Base-by-base conservation (phyloP, 1,140 invertebrate genomes). In the Nebria ingens region DNA sequence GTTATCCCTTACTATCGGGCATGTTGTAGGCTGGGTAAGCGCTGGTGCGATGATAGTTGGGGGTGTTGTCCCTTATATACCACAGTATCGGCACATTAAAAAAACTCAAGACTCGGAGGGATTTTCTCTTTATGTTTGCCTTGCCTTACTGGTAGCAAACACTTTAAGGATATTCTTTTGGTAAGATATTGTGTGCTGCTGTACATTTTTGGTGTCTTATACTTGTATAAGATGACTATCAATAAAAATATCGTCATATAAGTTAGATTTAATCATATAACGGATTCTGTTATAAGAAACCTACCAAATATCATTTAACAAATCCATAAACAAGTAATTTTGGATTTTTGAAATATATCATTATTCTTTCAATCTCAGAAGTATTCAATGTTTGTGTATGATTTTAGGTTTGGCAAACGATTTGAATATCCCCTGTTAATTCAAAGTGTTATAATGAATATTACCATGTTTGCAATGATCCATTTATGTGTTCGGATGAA, bases 401-500 rank as follows among this genome's bases (percentile, higher is more conserved):
- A 66, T 79, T 79, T 53, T 72, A 98, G 95, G 95, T 98, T 98
- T 84, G 96, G 95, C 51, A 94, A 93, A 74, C 85, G 83, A 60
- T 99, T 93, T 80, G 95, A 99, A 75, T 73, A 89, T 66, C 94
- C 96, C 58, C 75, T 99, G 59, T 79, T 99, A 55, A 79, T 95
- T 53, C 97, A 99, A 79, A 97, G 93, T 77, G 82, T 98, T 67
- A 83, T 99, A 21, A 99, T 99, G 96, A 97, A 94, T 68, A 68
- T 89, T 21, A 87, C 92, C 58, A 99, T 99, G 97, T 81, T 98
- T 68, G 76, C 85, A 19, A 92, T 99, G 89, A 87, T 98, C 59
- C 87, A 93, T 71, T 75, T 98, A 13, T 98, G 95, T 77, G 87
- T 98, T 21, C 81, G 79, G 67, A 85, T 96, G 54, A 84, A 83